Percentiles rank a stretch among this genome's conserved stretches.
phyloP scores from a whole-genome alignment of 2,113 vertebrate genomes.

The Chauna torquata region DNA sequence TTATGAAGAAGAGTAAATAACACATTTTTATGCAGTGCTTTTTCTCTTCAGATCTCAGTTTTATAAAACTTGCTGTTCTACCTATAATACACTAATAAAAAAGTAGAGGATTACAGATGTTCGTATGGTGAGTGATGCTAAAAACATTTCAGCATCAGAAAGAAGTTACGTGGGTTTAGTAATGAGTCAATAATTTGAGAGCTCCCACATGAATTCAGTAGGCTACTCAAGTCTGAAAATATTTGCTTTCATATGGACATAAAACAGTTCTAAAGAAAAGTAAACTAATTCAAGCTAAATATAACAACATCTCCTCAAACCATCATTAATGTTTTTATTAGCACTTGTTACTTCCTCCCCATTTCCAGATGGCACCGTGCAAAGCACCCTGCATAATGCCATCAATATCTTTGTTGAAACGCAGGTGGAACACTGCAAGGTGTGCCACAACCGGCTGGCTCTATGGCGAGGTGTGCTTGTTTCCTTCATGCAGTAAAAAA shows the following conservation, averaged over 20 bases:
- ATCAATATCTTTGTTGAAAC: background rate
- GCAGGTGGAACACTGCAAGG: background rate
- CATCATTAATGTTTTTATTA: slow-evolving; percentile 11
- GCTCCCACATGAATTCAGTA: background rate
- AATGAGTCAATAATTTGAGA: background rate
- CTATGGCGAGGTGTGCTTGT: background rate
- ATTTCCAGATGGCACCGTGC: background rate
- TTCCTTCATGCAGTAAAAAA: background rate
- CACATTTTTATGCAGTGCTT: background rate
- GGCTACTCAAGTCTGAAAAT: background rate
- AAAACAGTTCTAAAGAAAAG: background rate
- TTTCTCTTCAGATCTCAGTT: background rate
- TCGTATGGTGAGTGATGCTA: background rate
- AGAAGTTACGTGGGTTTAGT: background rate
- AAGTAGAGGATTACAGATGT: background rate
- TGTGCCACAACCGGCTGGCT: background rate
- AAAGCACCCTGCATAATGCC: background rate
- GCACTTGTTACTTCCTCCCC: background rate
- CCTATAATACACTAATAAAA: background rate
- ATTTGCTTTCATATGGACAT: background rate
- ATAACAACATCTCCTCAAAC: background rate
- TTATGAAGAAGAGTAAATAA: background rate
- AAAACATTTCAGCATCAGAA: background rate
- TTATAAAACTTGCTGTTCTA: background rate
- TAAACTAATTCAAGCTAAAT: background rate